phyloP scores from a whole-genome alignment of 1,140 invertebrate species.

The Drosophila varians region DNA sequence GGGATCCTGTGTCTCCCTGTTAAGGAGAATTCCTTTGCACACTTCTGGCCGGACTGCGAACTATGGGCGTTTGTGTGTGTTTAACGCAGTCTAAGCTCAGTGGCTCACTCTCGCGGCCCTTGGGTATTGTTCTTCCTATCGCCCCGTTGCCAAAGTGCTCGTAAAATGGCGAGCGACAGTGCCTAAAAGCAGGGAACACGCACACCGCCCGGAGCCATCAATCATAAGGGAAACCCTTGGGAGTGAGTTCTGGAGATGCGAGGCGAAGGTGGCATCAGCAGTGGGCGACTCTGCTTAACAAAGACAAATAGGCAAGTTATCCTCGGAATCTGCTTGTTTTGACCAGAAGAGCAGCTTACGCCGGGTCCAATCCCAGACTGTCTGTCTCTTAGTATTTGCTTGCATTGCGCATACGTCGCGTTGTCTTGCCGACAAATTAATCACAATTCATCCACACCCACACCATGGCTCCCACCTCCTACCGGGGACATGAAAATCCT shows the following conservation, averaged over 20 bases:
- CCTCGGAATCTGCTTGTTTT: constrained; percentile 41
- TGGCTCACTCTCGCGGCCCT: constrained; percentile 31
- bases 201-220: constrained; percentile 51
- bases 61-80: constrained; percentile 54
- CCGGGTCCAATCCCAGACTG: neutral
- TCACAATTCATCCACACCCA: constrained; percentile 45
- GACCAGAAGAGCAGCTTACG: constrained; percentile 32
- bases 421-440: constrained; percentile 67
- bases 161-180: constrained; percentile 56
- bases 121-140: constrained; percentile 12
- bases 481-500: constrained; percentile 40
- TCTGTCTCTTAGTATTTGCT: constrained; percentile 28
- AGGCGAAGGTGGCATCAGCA: neutral
- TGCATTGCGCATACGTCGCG: constrained; percentile 65
- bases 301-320: constrained; percentile 67
- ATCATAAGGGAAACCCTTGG: constrained; percentile 51
- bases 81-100: constrained; percentile 60
- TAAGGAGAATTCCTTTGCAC: neutral
- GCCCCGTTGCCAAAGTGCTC: constrained; percentile 46
- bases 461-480: neutral
- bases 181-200: constrained; percentile 61
- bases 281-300: constrained; percentile 50
- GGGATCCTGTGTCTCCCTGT: neutral
- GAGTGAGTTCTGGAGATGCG: neutral
- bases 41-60: constrained; percentile 31